Evolutionary conservation across 2,888 invertebrate species (phyloP), one percentile per base, ranked within the genome.

Genomic region (Malachius bipustulatus): DNA sequence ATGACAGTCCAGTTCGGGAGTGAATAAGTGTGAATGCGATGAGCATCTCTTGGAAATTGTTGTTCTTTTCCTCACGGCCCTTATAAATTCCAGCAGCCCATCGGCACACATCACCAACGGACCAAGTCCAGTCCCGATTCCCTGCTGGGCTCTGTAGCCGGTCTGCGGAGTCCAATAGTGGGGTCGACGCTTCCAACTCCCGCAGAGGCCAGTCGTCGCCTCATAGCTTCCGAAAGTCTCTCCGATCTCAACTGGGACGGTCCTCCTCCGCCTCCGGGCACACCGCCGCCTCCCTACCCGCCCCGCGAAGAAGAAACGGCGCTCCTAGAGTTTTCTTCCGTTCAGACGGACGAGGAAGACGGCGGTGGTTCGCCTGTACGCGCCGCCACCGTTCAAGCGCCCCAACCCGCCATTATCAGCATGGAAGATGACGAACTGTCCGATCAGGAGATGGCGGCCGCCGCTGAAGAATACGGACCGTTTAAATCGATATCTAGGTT

Each of bases 381-480:
- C 33, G 62, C 63, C 14, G 62, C 64, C 32, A 62, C 55, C 16
- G 52, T 61, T 8, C 59, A 54, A 37, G 52, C 51, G 48, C 66
- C 71, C 2, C 85, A 84, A 55, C 73, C 82, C 57, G 79, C 82
- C 30, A 91, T 93, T 39, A 88, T 93, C 52, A 89, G 89, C 10
- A 91, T 93, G 87, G 93, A 94, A 59, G 93, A 93, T 55, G 93
- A 93, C 54, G 91, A 91, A 51, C 79, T 84, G 42, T 87, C 88
- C 1, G 84, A 88, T 52, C 82, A 83, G 50, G 87, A 88, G 64
- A 76, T 79, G 57, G 77, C 77, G 60, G 67, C 75, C 59, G 43
- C 9, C 10, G 16, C 78, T 16, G 84, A 85, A 55, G 82, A 85
- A 52, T 84, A 88, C 43, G 90, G 90, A 0, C 82, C 93, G 39